These are phyloP conservation scores for Pasiphila rectangulata DNA, from an alignment of 2,888 invertebrate genomes.

Conservation along the genomic window DNA sequence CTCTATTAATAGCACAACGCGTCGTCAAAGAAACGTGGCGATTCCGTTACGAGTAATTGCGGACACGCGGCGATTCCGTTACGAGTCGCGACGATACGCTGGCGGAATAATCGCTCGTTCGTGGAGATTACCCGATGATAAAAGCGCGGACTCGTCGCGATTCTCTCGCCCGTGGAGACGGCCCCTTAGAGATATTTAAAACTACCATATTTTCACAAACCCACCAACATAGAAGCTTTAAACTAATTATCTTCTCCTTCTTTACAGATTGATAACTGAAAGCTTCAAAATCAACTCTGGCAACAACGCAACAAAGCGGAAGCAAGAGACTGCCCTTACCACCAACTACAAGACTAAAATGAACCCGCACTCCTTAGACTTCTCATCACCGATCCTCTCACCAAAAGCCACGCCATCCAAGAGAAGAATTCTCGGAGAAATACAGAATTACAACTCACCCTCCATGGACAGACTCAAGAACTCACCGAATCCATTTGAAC, in stretches of 20 bases:
- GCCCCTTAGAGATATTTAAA: too few relatives aligned
- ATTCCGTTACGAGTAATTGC: too few relatives aligned
- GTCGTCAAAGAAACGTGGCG: too few relatives aligned
- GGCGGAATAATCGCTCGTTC: too few relatives aligned
- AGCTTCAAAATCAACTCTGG: conserved; percentile 78
- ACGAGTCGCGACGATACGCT: too few relatives aligned
- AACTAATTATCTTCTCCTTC: conserved; percentile 15
- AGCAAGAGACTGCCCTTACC: conserved; percentile 60
- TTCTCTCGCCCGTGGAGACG: too few relatives aligned
- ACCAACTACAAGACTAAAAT: conserved; percentile 66
- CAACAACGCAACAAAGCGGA: conserved; percentile 65
- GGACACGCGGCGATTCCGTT: too few relatives aligned
- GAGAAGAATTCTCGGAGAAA: conserved; percentile 60
- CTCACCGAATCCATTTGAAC: conserved; percentile 27
- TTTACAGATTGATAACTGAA: conserved; percentile 77
- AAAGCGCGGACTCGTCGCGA: too few relatives aligned
- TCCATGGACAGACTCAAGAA: conserved; percentile 46
- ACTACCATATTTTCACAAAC: too few relatives aligned
- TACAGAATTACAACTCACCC: conserved; percentile 43
- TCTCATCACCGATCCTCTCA: conserved; percentile 45
- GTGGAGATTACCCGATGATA: too few relatives aligned
- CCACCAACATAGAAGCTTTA: background rate
- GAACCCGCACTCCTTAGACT: conserved; percentile 64
- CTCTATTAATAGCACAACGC: too few relatives aligned
- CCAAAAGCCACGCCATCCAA: conserved; percentile 47